Evolutionary conservation across 2,797 vertebrate genomes (phyloP).

Genomic region (Geotrypetes seraphini): DNA sequence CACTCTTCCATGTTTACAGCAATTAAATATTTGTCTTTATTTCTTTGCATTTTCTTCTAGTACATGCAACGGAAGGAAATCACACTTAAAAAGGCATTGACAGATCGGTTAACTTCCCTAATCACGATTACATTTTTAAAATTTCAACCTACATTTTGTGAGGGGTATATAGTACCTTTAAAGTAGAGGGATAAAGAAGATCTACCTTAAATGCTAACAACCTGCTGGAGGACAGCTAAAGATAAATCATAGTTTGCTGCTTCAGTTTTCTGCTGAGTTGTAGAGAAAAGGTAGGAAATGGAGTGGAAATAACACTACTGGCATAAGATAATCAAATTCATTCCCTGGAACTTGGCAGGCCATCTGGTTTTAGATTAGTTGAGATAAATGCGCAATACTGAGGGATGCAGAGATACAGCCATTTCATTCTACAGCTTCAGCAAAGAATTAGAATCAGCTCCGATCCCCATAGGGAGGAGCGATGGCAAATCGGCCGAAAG

Average conservation of each 20-base stretch:
- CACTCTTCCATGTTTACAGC: too few relatives aligned
- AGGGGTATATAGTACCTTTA: background rate
- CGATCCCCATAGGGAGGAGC: too few relatives aligned
- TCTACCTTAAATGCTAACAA: background rate
- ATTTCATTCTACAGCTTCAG: too few relatives aligned
- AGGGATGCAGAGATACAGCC: background rate
- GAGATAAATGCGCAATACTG: background rate
- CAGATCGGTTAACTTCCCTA: too few relatives aligned
- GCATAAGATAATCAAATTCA: background rate
- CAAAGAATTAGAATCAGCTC: too few relatives aligned
- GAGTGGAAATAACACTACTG: slow-evolving; percentile 1
- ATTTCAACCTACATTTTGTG: background rate
- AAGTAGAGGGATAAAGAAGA: background rate
- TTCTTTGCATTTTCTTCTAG: too few relatives aligned
- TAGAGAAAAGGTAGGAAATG: slow-evolving; percentile 1
- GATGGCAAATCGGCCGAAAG: too few relatives aligned
- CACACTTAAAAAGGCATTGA: too few relatives aligned
- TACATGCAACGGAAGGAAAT: too few relatives aligned
- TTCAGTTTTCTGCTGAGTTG: background rate
- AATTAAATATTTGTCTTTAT: too few relatives aligned
- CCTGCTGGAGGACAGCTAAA: background rate
- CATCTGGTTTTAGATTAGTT: slow-evolving; percentile 7
- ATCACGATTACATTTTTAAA: too few relatives aligned
- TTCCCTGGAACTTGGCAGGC: background rate
- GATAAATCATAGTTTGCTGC: slow-evolving; percentile 2